phyloP scores from a whole-genome alignment of 2,797 vertebrate genomes.

The Tenualosa ilisha region DNA sequence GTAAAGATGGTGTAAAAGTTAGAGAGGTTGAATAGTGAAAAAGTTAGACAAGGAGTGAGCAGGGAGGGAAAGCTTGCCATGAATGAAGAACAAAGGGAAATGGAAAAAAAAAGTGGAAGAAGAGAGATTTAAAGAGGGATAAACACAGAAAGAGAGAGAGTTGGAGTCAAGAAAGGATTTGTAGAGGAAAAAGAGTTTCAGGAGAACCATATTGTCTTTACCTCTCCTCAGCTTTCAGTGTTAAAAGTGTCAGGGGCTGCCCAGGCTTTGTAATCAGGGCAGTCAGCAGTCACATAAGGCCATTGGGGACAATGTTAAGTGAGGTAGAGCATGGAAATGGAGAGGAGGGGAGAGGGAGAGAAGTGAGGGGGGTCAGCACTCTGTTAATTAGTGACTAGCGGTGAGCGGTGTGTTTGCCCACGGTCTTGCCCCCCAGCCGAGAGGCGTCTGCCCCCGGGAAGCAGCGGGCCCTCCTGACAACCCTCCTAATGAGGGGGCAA shows the following conservation, averaged over 20 bases:
- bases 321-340: neutral
- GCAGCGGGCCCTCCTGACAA: neutral
- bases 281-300: neutral
- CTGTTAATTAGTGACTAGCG: neutral
- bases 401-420: neutral
- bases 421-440: neutral
- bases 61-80: neutral
- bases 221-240: neutral
- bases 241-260: neutral
- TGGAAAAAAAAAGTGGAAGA: neutral
- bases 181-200: neutral
- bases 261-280: neutral
- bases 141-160: neutral
- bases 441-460: slow-evolving; percentile 10
- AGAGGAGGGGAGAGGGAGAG: neutral
- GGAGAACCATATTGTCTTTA: neutral
- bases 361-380: neutral
- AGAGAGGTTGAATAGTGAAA: neutral
- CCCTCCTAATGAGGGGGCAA: slow-evolving; percentile 15
- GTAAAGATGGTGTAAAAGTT: neutral
- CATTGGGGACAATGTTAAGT: neutral
- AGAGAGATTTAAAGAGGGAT: too few species aligned
- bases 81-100: neutral
- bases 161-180: neutral
- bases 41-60: neutral